phyloP scores from a whole-genome alignment of 1,140 invertebrate genomes.

The Zaprionus inermis region DNA sequence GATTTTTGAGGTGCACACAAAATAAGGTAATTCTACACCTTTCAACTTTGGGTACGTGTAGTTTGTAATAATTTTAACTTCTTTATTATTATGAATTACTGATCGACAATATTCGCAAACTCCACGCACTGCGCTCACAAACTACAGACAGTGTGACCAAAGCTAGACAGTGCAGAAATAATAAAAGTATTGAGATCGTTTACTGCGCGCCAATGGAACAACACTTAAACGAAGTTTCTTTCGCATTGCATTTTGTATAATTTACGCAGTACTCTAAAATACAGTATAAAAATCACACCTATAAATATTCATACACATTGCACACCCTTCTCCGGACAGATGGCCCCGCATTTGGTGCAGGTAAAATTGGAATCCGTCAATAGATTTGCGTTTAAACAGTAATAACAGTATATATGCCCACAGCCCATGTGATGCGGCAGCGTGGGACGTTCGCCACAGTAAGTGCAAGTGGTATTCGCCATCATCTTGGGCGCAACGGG shows the following conservation, averaged over 20 bases:
- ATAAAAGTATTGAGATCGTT: not conserved
- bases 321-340: conserved; percentile 39
- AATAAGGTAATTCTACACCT: not conserved
- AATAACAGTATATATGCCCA: conserved; percentile 88
- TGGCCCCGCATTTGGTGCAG: conserved; percentile 69
- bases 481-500: conserved; percentile 58
- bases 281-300: conserved; percentile 8
- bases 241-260: conserved; percentile 19
- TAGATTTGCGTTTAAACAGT: conserved; percentile 85
- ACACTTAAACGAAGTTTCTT: not conserved
- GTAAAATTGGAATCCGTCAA: conserved; percentile 71
- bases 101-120: not conserved
- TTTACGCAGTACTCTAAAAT: conserved; percentile 1
- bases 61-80: not conserved
- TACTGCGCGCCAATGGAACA: conserved; percentile 20
- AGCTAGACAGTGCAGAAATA: not conserved
- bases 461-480: conserved; percentile 85
- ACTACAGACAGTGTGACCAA: conserved; percentile 21
- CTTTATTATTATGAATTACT: not conserved
- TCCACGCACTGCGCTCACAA: conserved; percentile 11
- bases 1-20: not conserved
- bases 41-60: not conserved
- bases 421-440: conserved; percentile 88
- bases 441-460: conserved; percentile 86
- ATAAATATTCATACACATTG: conserved; percentile 49